These are phyloP conservation scores for Rutilus rutilus DNA, from an alignment of 2,113 vertebrate genomes.

Conservation along the genomic window DNA sequence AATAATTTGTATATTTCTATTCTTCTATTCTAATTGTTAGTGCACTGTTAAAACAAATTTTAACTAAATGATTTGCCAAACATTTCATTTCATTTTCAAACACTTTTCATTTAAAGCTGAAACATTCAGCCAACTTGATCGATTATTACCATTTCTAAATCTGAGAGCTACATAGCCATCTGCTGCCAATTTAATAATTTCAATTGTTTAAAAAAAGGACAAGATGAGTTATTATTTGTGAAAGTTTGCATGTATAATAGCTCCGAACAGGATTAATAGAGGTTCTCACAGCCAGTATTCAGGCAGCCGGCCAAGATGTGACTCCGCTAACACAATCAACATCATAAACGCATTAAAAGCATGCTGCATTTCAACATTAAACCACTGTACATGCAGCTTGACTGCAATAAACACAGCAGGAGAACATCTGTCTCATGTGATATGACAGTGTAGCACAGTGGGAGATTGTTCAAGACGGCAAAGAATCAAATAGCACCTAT, in stretches of 20 bases:
- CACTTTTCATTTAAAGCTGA: not conserved
- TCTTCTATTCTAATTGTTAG: too few species aligned
- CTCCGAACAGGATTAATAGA: slow-evolving; percentile 23
- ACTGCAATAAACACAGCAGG: not conserved
- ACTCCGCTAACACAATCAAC: not conserved
- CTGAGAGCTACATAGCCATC: not conserved
- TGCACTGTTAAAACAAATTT: not conserved
- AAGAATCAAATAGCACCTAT: not conserved
- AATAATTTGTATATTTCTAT: not conserved
- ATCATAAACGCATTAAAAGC: not conserved
- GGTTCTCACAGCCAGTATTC: not conserved
- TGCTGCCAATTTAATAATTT: not conserved
- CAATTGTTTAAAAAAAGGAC: not conserved
- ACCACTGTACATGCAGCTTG: not conserved
- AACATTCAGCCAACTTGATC: not conserved
- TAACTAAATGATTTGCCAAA: not conserved
- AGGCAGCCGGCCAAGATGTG: not conserved
- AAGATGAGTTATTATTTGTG: not conserved
- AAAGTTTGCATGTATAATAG: not conserved
- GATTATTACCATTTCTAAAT: not conserved
- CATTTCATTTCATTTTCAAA: not conserved
- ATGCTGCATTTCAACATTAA: slow-evolving; percentile 9
- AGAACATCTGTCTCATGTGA: not conserved
- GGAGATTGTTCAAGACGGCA: not conserved
- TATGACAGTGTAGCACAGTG: not conserved